These are phyloP conservation scores for Grapholita molesta DNA, from an alignment of 1,140 invertebrate species.

Conservation along the genomic window DNA sequence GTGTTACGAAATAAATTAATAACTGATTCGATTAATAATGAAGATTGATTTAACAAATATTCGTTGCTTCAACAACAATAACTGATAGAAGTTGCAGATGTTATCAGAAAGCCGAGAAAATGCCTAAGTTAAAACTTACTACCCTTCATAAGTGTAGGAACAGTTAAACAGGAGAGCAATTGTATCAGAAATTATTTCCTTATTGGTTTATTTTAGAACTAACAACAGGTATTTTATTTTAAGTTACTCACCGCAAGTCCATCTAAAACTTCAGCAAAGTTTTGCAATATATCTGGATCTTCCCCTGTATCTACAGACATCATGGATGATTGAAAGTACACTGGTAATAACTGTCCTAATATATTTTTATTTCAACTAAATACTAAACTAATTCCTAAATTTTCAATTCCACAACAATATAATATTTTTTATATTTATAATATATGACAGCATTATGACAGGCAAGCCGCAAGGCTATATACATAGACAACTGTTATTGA, in stretches of 20 bases:
- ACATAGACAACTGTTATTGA: neutral
- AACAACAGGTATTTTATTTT: neutral
- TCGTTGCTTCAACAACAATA: too few species aligned
- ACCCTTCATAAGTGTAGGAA: too few species aligned
- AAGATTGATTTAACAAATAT: too few species aligned
- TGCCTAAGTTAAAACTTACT: too few species aligned
- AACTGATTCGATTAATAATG: too few species aligned
- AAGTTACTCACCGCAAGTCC: constrained; percentile 40
- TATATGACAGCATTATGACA: too few species aligned
- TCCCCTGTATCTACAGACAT: constrained; percentile 47
- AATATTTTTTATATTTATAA: neutral
- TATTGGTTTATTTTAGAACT: neutral
- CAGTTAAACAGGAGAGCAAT: too few species aligned
- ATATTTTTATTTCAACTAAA: neutral
- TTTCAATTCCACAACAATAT: neutral
- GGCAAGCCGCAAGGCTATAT: too few species aligned
- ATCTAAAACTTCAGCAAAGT: constrained; percentile 47
- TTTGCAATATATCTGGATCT: constrained; percentile 44
- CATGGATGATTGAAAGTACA: neutral
- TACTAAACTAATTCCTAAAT: too few species aligned
- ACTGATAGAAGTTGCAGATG: neutral
- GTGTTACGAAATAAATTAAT: neutral
- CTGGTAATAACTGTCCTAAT: neutral
- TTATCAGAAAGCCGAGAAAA: neutral
- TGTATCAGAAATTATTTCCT: too few species aligned